These are phyloP conservation scores for Odontophorus gujanensis DNA, from an alignment of 2,113 vertebrate species.

Conservation along the genomic window DNA sequence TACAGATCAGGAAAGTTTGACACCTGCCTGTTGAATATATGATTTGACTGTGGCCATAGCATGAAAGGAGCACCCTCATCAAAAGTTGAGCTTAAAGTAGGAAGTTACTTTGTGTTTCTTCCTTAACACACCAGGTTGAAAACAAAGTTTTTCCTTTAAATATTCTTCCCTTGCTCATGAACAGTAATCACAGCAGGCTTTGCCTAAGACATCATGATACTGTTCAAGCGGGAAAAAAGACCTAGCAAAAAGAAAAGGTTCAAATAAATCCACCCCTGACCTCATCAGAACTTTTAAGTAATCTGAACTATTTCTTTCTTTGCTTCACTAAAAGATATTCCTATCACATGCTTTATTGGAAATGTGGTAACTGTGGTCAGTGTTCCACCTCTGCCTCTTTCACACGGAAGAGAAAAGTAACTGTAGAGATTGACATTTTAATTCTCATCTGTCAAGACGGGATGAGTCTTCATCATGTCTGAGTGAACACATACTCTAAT, in stretches of 20 bases:
- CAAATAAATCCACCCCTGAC: neutral
- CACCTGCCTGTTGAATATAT: neutral
- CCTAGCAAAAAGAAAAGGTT: neutral
- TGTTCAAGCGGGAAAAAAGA: neutral
- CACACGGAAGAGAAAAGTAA: neutral
- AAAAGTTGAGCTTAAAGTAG: neutral
- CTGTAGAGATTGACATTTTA: constrained; percentile 9
- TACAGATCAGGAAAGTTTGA: neutral
- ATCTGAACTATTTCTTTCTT: neutral
- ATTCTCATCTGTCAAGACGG: constrained; percentile 29
- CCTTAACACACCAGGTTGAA: too few species aligned
- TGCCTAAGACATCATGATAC: too few species aligned
- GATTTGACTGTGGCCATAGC: neutral
- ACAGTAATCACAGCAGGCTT: neutral
- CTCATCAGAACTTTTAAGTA: neutral
- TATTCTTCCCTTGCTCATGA: neutral
- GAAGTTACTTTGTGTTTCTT: too few species aligned
- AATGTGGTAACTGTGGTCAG: neutral
- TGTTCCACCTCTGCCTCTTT: neutral
- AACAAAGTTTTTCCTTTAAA: neutral
- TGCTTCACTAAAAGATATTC: neutral
- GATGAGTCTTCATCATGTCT: too few species aligned
- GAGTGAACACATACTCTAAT: neutral
- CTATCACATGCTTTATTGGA: neutral
- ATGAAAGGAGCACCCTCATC: neutral